Conservation (phyloP, 2,888 invertebrate genomes). For the Zelleria hepariella region DNA sequence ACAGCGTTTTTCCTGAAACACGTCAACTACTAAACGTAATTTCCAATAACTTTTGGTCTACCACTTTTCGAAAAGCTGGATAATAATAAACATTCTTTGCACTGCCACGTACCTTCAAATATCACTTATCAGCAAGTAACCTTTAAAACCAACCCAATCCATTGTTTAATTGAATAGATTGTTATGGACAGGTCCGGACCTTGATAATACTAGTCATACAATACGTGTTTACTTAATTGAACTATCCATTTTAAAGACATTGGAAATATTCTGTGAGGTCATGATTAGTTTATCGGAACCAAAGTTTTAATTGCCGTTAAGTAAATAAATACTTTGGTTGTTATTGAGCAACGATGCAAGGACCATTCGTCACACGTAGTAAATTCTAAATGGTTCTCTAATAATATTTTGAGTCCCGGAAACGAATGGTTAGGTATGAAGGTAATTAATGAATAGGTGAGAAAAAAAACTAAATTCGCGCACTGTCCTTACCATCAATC, state of each 20-base stretch:
- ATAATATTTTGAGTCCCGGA: neutral
- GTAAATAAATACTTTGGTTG: neutral
- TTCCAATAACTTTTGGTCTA: no score
- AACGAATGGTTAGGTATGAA: no score
- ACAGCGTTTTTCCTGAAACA: no score
- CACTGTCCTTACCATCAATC: no score
- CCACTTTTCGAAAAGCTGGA: no score
- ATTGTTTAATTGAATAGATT: neutral
- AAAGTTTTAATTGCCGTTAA: neutral
- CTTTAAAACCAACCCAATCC: no score
- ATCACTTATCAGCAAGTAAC: no score
- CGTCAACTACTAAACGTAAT: no score
- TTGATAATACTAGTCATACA: neutral
- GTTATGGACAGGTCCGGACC: neutral
- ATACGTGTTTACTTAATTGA: neutral
- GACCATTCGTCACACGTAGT: neutral
- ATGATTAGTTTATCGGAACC: neutral
- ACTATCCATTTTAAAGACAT: neutral
- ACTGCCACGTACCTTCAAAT: no score
- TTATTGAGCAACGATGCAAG: neutral
- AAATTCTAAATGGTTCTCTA: neutral
- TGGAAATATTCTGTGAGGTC: neutral
- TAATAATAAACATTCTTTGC: no score
- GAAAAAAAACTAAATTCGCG: no score
- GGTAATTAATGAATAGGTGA: no score